Percentiles rank a stretch among this genome's conserved stretches.
These are phyloP conservation scores for Drosophila helvetica DNA, from an alignment of 2,888 invertebrate genomes.

Conservation along the genomic window DNA sequence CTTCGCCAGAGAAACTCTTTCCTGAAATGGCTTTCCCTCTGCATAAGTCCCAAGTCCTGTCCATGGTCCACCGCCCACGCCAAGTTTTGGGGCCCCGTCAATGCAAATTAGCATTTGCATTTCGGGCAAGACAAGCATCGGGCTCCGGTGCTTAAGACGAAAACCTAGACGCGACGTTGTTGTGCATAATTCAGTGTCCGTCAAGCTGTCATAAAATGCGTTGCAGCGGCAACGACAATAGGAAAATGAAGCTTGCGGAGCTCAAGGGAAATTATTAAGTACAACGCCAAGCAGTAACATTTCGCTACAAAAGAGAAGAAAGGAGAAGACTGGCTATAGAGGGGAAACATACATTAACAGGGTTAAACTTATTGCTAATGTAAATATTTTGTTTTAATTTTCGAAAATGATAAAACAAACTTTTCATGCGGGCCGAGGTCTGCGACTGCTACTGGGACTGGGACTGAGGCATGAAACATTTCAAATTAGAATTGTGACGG, in stretches of 20 bases:
- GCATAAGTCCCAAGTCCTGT: conserved; percentile 22
- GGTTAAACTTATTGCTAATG: conserved; percentile 68
- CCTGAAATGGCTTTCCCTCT: background rate
- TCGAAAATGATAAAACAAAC: conserved; percentile 56
- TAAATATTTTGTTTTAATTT: conserved; percentile 79
- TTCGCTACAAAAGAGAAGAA: conserved; percentile 24
- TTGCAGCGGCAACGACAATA: conserved; percentile 22
- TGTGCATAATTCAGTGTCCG: conserved; percentile 75
- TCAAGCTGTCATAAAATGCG: conserved; percentile 68
- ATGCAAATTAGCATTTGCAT: conserved; percentile 74
- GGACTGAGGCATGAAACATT: conserved; percentile 39
- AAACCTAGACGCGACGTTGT: conserved; percentile 48
- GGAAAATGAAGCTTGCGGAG: conserved; percentile 37
- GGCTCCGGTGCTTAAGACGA: conserved; percentile 48
- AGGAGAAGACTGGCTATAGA: conserved; percentile 14
- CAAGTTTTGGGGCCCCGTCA: conserved; percentile 45
- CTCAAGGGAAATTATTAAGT: conserved; percentile 24
- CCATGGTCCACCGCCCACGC: conserved; percentile 49
- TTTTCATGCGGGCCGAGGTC: conserved; percentile 59
- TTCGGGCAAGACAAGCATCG: conserved; percentile 58
- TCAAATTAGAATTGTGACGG: conserved; percentile 13
- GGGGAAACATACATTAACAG: conserved; percentile 31
- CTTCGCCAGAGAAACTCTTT: conserved; percentile 12
- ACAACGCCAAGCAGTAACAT: conserved; percentile 31
- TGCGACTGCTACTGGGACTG: conserved; percentile 2